These are phyloP conservation scores for Temnopleurus reevesii DNA, from an alignment of 53 echinoderm and acorn worm species.

Conservation along the genomic window DNA sequence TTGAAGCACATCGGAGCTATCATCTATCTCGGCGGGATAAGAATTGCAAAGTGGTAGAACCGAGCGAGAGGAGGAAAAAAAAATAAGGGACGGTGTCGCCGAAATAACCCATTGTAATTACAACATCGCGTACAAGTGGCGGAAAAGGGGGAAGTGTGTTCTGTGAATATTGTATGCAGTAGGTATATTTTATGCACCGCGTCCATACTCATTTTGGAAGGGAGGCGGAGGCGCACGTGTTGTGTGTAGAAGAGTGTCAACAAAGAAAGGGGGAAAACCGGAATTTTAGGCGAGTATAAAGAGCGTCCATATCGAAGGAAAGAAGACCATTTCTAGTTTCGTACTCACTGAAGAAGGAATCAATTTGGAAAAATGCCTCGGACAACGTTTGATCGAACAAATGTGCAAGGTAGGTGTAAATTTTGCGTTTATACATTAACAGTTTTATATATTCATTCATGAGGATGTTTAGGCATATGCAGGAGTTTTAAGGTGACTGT, in stretches of 20 bases:
- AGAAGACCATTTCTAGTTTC: neutral
- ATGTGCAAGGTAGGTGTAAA: conserved; percentile 41
- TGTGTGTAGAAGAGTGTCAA: neutral
- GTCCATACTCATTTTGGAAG: neutral
- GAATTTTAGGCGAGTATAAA: neutral
- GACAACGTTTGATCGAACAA: conserved; percentile 20
- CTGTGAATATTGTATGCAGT: neutral
- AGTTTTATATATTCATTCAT: no score
- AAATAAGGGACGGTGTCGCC: neutral
- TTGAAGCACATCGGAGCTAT: neutral
- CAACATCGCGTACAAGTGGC: conserved; percentile 18
- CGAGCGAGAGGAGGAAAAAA: neutral
- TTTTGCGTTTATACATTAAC: neutral
- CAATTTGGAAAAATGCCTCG: conserved; percentile 21
- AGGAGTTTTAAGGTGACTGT: neutral
- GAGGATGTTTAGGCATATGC: neutral
- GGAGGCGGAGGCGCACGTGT: conserved; percentile 4
- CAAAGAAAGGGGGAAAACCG: conserved; percentile 27
- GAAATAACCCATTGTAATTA: conserved; percentile 30
- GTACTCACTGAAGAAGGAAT: neutral
- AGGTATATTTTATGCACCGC: neutral
- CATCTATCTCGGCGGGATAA: neutral
- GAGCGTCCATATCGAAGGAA: neutral
- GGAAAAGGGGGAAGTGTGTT: neutral
- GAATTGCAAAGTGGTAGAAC: neutral